Evolutionary conservation across 2,797 vertebrate genomes (phyloP).

Genomic region (Acanthurus leucopareius): DNA sequence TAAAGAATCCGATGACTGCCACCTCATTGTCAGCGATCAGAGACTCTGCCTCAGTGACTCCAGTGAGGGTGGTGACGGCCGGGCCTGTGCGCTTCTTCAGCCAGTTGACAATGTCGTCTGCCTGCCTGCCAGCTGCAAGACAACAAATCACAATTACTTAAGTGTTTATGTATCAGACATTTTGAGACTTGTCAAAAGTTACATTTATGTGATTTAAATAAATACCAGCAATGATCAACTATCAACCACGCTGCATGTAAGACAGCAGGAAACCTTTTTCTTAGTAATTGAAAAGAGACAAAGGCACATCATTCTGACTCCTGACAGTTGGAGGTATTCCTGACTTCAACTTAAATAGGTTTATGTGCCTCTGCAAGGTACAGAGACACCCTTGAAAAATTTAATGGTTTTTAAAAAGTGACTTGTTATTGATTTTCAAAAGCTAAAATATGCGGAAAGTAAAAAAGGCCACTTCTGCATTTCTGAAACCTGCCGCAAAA

Average conservation of each 20-base stretch:
- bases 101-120: slow-evolving; percentile 95
- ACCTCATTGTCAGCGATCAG: slow-evolving; percentile 93
- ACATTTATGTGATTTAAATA: neutral
- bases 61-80: slow-evolving; percentile 84
- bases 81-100: slow-evolving; percentile 97
- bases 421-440: neutral
- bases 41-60: slow-evolving; percentile 84
- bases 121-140: slow-evolving; percentile 92
- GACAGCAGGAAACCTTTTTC: neutral
- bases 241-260: neutral
- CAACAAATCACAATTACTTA: slow-evolving; percentile 19
- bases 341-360: neutral
- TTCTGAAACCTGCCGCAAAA: slow-evolving; percentile 6
- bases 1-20: slow-evolving; percentile 95
- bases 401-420: too few relatives aligned
- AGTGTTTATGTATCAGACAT: neutral
- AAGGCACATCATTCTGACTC: neutral
- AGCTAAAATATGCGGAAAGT: neutral
- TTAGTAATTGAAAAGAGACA: neutral
- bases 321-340: neutral
- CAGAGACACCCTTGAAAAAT: too few relatives aligned
- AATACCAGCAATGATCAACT: neutral
- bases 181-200: neutral
- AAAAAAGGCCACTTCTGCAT: slow-evolving; percentile 1
- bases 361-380: neutral